Evolutionary conservation across 2,888 invertebrate genomes (phyloP).

Genomic region (Asteroscopus sphinx): DNA sequence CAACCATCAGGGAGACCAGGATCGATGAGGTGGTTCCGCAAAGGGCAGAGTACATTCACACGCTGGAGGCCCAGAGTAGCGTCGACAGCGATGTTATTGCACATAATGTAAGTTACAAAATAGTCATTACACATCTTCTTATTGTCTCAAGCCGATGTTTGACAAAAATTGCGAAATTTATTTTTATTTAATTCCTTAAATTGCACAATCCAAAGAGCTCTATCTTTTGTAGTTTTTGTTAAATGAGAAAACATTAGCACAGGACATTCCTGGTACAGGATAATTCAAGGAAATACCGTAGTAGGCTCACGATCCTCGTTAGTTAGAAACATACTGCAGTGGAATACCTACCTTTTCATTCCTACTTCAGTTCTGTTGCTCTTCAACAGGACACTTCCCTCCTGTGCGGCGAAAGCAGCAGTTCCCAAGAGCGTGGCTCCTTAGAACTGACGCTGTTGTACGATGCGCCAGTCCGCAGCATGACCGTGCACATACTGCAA

Average conservation of each 20-base stretch:
- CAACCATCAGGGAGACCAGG: constrained; percentile 90
- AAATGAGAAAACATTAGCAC: too few relatives aligned
- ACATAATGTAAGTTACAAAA: constrained; percentile 90
- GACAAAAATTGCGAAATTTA: too few relatives aligned
- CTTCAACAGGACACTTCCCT: constrained; percentile 84
- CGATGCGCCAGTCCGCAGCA: constrained; percentile 96
- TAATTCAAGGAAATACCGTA: too few relatives aligned
- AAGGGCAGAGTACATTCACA: constrained; percentile 83
- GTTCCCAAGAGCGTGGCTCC: constrained; percentile 91
- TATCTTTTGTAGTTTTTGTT: too few relatives aligned
- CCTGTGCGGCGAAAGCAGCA: constrained; percentile 85
- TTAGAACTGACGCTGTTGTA: constrained; percentile 97
- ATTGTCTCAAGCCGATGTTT: too few relatives aligned
- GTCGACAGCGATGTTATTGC: constrained; percentile 91
- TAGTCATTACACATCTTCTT: neutral
- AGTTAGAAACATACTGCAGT: too few relatives aligned
- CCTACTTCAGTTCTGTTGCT: neutral
- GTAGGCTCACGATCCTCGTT: too few relatives aligned
- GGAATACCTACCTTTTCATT: too few relatives aligned
- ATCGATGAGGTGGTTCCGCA: constrained; percentile 90
- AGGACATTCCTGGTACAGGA: too few relatives aligned
- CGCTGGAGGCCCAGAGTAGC: constrained; percentile 87
- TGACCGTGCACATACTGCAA: constrained; percentile 97
- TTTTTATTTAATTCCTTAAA: too few relatives aligned
- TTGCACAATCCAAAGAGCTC: too few relatives aligned